Conservation (phyloP, 2,888 invertebrate genomes). For the Orgyia antiqua region DNA sequence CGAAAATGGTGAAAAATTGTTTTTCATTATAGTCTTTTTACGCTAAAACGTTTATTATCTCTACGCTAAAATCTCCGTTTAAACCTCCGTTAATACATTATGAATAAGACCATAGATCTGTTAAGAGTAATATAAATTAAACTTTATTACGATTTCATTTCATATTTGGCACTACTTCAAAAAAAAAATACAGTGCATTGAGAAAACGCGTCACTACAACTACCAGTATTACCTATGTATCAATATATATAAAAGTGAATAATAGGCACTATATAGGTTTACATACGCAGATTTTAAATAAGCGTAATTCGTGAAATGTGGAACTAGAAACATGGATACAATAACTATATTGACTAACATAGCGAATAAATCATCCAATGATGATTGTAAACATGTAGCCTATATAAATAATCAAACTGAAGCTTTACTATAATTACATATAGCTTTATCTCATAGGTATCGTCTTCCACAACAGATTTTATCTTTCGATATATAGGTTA, state of each 20-base stretch:
- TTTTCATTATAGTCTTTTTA: too few species aligned
- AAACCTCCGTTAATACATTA: too few species aligned
- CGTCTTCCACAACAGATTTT: slow-evolving; percentile 72
- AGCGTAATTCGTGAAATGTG: slow-evolving; percentile 70
- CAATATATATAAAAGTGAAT: slow-evolving; percentile 78
- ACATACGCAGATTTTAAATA: slow-evolving; percentile 71
- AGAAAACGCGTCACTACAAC: slow-evolving; percentile 34
- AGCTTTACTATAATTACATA: slow-evolving; percentile 38
- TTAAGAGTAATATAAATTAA: slow-evolving; percentile 24
- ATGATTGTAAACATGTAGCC: slow-evolving; percentile 32
- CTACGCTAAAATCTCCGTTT: too few species aligned
- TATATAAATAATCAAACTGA: slow-evolving; percentile 39
- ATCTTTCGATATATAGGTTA: slow-evolving; percentile 43
- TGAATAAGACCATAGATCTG: too few species aligned
- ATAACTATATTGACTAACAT: slow-evolving; percentile 36
- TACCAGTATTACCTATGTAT: slow-evolving; percentile 62
- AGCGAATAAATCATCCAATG: slow-evolving; percentile 33
- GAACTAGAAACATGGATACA: slow-evolving; percentile 40
- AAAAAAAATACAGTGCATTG: slow-evolving; percentile 46
- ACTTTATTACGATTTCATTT: slow-evolving; percentile 22
- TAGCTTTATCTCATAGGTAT: slow-evolving; percentile 65
- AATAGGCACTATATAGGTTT: slow-evolving; percentile 79
- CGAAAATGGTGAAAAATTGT: too few species aligned
- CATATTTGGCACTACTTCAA: slow-evolving; percentile 60
- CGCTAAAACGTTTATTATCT: too few species aligned